Conservation (phyloP, 2,888 invertebrate species). For the Frankliniella intonsa region DNA sequence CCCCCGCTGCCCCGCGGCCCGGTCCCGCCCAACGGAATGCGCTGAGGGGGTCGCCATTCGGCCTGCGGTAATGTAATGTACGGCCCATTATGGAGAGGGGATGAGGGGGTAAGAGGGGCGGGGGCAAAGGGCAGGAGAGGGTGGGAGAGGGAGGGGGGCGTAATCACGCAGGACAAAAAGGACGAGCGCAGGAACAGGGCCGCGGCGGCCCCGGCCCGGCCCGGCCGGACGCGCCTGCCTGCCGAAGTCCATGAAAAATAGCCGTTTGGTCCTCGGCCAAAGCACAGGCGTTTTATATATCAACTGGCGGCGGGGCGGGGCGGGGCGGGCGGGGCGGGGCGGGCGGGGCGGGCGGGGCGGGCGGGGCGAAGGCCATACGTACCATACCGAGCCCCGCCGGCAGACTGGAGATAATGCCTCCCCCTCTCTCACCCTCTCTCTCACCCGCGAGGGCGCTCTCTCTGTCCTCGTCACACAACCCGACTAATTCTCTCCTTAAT, state of each 20-base stretch:
- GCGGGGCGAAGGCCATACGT: no score
- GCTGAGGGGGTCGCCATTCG: no score
- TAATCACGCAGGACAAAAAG: background rate
- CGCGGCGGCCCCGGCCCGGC: background rate
- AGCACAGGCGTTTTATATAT: background rate
- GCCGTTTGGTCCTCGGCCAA: conserved; percentile 3
- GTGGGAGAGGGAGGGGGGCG: background rate
- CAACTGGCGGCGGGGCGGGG: background rate
- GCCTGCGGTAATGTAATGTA: no score
- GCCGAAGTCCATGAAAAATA: conserved; percentile 10
- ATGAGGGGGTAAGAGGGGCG: background rate
- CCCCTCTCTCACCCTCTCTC: background rate
- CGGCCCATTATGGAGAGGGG: background rate
- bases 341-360: no score
- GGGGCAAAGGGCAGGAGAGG: background rate
- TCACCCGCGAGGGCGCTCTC: background rate
- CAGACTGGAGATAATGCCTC: background rate
- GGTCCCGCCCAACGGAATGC: no score
- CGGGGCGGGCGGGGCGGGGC: no score
- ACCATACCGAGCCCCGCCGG: no score
- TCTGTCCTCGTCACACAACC: background rate
- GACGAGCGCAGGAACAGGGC: background rate
- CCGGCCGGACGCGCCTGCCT: background rate
- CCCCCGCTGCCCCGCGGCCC: no score
- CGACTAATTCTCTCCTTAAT: background rate